Conservation (phyloP, 2,113 vertebrate species). For the Mirounga angustirostris region DNA sequence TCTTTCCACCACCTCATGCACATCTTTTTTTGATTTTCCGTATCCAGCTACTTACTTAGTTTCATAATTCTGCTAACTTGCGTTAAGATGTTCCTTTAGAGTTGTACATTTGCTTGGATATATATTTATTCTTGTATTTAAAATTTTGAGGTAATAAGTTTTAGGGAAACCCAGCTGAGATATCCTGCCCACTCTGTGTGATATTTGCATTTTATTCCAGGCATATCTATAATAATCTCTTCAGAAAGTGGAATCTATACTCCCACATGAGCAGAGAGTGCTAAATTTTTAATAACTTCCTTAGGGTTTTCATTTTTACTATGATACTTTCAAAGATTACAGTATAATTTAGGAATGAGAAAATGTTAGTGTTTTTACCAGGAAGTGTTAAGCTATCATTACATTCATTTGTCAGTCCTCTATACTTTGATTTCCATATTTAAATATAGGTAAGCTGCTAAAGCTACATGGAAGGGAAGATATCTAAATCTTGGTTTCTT, state of each 20-base stretch:
- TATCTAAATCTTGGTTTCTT: neutral
- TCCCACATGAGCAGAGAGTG: constrained; percentile 41
- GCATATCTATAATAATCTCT: constrained; percentile 66
- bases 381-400: constrained; percentile 29
- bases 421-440: constrained; percentile 58
- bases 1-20: neutral
- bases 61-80: neutral
- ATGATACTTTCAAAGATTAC: constrained; percentile 67
- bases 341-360: constrained; percentile 63
- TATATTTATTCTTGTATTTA: constrained; percentile 42
- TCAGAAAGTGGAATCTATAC: constrained; percentile 55
- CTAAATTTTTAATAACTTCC: constrained; percentile 74
- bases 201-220: constrained; percentile 67
- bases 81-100: constrained; percentile 1
- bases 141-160: constrained; percentile 60
- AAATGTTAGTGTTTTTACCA: constrained; percentile 49
- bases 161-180: constrained; percentile 53
- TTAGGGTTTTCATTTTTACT: constrained; percentile 74
- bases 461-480: neutral
- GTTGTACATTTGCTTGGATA: neutral
- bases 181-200: constrained; percentile 31
- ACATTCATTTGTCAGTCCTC: constrained; percentile 19
- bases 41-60: neutral
- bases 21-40: neutral
- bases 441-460: constrained; percentile 32